A percentile compares a stretch with the other conserved stretches of the same genome.
phyloP scores from a whole-genome alignment of 1,140 invertebrate species.

The Brachionus rubens region DNA sequence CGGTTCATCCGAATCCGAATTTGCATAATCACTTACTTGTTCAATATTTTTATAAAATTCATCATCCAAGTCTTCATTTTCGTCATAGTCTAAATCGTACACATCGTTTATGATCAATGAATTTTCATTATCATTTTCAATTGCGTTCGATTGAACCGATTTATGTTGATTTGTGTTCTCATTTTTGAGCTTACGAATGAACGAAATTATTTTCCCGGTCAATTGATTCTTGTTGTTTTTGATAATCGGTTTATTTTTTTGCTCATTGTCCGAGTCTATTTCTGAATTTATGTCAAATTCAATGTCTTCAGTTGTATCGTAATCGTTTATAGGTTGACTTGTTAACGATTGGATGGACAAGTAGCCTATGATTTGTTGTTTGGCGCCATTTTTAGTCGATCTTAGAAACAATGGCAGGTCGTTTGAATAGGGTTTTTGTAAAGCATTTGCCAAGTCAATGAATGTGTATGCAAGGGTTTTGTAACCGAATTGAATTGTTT shows the following conservation, averaged over 20 bases:
- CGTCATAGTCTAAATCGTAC: conserved; percentile 12
- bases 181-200: conserved; percentile 4
- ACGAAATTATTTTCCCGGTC: conserved; percentile 38
- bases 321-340: conserved; percentile 38
- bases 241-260: not conserved
- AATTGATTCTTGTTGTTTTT: conserved; percentile 16
- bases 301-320: not conserved
- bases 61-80: conserved; percentile 18
- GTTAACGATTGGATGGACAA: conserved; percentile 19
- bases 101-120: conserved; percentile 5
- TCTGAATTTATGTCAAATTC: conserved; percentile 7
- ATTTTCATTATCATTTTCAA: not conserved
- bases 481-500: conserved; percentile 29
- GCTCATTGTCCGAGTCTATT: conserved; percentile 36
- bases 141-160: not conserved
- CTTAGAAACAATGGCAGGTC: conserved; percentile 28
- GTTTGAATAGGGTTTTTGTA: conserved; percentile 26
- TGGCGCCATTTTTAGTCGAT: not conserved
- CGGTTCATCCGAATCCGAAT: conserved; percentile 35
- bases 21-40: conserved; percentile 37
- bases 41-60: conserved; percentile 31
- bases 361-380: conserved; percentile 9
- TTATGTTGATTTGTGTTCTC: not conserved
- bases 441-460: conserved; percentile 26
- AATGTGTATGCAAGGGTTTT: conserved; percentile 35